These are phyloP conservation scores for Struthidea cinerea DNA, from an alignment of 2,113 vertebrate species.

Conservation along the genomic window DNA sequence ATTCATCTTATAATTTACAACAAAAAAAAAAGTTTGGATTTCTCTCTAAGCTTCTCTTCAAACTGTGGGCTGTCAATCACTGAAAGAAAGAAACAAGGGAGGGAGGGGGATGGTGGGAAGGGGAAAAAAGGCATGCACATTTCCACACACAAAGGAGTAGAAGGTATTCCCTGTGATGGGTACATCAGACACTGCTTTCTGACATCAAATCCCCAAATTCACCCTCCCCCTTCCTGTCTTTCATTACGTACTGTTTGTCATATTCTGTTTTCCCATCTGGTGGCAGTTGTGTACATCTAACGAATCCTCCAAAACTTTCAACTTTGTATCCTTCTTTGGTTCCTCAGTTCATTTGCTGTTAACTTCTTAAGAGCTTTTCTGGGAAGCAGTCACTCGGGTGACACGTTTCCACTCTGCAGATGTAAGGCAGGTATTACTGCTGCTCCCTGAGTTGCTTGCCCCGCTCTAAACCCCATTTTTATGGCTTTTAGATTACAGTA, in stretches of 20 bases:
- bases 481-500: slow-evolving; percentile 49
- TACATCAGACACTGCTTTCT: neutral
- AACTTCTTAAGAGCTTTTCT: slow-evolving; percentile 51
- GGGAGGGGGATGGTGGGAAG: neutral
- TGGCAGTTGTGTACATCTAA: slow-evolving; percentile 42
- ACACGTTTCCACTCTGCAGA: neutral
- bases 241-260: neutral
- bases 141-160: neutral
- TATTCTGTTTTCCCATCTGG: slow-evolving; percentile 47
- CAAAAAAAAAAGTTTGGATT: neutral
- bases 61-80: neutral
- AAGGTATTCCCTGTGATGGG: neutral
- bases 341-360: slow-evolving; percentile 30
- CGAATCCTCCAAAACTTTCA: slow-evolving; percentile 27
- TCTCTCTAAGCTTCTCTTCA: neutral
- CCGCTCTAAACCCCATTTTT: neutral
- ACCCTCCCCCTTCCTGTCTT: neutral
- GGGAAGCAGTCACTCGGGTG: neutral
- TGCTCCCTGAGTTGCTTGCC: neutral
- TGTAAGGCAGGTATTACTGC: neutral
- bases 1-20: neutral
- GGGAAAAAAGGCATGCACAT: neutral
- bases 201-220: neutral
- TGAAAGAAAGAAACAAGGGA: neutral
- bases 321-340: neutral